phyloP scores from a whole-genome alignment of 2,113 vertebrate genomes.

The Periophthalmus modestus region DNA sequence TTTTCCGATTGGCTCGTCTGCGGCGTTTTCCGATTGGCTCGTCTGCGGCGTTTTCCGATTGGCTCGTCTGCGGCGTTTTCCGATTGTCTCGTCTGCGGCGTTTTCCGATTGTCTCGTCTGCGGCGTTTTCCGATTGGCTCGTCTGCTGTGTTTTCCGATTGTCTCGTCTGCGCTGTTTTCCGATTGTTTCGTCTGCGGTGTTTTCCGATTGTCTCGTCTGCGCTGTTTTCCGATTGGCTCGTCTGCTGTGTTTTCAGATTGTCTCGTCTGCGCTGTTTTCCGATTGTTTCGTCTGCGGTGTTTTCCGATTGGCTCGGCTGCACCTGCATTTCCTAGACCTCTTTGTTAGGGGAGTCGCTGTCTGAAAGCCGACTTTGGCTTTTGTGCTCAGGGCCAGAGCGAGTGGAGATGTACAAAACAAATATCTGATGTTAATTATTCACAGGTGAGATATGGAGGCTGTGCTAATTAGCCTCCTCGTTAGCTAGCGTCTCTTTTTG shows the following conservation, averaged over 20 bases:
- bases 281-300: neutral
- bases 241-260: too few relatives aligned
- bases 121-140: neutral
- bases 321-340: neutral
- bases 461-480: slow-evolving; percentile 29
- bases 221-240: neutral
- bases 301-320: neutral
- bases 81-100: too few relatives aligned
- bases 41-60: neutral
- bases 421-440: slow-evolving; percentile 36
- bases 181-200: too few relatives aligned
- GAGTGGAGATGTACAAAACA: slow-evolving; percentile 16
- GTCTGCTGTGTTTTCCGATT: neutral
- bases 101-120: neutral
- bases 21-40: neutral
- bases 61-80: neutral
- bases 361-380: neutral
- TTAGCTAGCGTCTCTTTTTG: slow-evolving; percentile 13
- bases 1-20: too few relatives aligned
- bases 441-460: slow-evolving; percentile 32
- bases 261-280: too few relatives aligned
- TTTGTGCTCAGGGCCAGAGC: slow-evolving; percentile 19
- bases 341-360: neutral
- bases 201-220: neutral
- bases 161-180: neutral